Percentiles rank a stretch among this genome's conserved stretches.
Evolutionary conservation across 1,140 invertebrate genomes (phyloP).

Genomic region (Leptonema lineaticorne): DNA sequence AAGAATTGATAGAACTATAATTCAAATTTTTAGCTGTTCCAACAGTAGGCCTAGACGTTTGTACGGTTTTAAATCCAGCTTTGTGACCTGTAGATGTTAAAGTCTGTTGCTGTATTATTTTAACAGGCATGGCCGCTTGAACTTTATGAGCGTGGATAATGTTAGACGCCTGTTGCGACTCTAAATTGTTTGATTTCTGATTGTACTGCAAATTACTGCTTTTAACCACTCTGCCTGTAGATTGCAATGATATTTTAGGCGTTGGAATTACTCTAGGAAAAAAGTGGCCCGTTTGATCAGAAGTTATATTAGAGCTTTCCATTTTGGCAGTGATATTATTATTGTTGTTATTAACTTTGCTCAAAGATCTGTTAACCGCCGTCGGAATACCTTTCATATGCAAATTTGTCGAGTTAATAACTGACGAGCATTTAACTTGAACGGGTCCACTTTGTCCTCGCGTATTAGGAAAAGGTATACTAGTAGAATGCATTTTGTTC

Average conservation of each 20-base stretch:
- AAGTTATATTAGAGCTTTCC: not conserved
- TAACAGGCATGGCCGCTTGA: slow-evolving; percentile 25
- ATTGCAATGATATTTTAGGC: slow-evolving; percentile 30
- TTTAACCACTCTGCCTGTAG: slow-evolving; percentile 29
- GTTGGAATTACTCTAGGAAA: slow-evolving; percentile 31
- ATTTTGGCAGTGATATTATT: slow-evolving; percentile 43
- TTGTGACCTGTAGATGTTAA: slow-evolving; percentile 11
- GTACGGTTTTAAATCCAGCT: slow-evolving; percentile 23
- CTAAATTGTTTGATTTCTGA: slow-evolving; percentile 12
- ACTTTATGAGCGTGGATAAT: slow-evolving; percentile 29
- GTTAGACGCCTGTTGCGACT: slow-evolving; percentile 11
- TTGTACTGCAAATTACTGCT: slow-evolving; percentile 20
- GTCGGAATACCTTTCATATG: not conserved
- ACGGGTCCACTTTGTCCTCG: not conserved
- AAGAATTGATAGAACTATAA: slow-evolving; percentile 10
- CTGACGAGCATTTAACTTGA: not conserved
- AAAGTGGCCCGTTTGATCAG: slow-evolving; percentile 18
- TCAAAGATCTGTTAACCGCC: not conserved
- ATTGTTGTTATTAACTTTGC: slow-evolving; percentile 36
- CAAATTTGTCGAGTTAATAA: not conserved
- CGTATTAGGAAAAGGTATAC: not conserved
- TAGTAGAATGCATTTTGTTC: slow-evolving; percentile 5
- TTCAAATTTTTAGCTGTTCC: not conserved
- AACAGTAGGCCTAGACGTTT: slow-evolving; percentile 24
- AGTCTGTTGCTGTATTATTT: slow-evolving; percentile 36